A percentile compares a stretch with the other conserved stretches of the same genome.
Evolutionary conservation across 2,888 invertebrate genomes (phyloP).

Genomic region (Cataglyphis rosenhaueri): DNA sequence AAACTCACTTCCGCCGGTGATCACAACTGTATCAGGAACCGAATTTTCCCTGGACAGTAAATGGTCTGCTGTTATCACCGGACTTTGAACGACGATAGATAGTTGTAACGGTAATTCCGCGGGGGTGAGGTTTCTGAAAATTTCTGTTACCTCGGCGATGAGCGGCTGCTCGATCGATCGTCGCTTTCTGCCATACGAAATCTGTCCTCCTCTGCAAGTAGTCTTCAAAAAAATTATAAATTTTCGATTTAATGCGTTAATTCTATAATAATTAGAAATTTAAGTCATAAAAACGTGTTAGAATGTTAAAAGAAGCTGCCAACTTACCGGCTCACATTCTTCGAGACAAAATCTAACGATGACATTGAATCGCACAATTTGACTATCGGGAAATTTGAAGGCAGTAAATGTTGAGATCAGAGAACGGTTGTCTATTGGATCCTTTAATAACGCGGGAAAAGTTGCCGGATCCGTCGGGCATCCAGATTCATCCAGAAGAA

Average conservation of each 20-base stretch:
- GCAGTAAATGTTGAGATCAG: constrained; percentile 91
- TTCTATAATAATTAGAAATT: not conserved
- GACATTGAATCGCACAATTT: constrained; percentile 92
- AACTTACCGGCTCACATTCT: constrained; percentile 88
- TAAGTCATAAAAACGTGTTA: not conserved
- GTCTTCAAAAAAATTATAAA: constrained; percentile 54
- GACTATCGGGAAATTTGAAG: constrained; percentile 95
- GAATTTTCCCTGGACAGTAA: constrained; percentile 88
- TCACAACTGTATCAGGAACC: constrained; percentile 85
- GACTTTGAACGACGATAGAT: constrained; percentile 87
- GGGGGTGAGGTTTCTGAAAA: constrained; percentile 71
- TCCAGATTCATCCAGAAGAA: constrained; percentile 91
- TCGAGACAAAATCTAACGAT: constrained; percentile 93
- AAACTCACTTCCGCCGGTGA: constrained; percentile 87
- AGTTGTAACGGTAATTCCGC: constrained; percentile 87
- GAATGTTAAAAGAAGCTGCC: not conserved
- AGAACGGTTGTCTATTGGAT: constrained; percentile 79
- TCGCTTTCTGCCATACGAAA: constrained; percentile 77
- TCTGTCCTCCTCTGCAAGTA: constrained; percentile 56
- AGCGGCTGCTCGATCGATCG: constrained; percentile 54
- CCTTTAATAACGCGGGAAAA: constrained; percentile 87
- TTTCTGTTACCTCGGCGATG: constrained; percentile 48
- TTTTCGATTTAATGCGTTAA: not conserved
- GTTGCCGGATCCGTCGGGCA: constrained; percentile 92
- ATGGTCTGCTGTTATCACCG: constrained; percentile 88